Evolutionary conservation across 2,888 invertebrate genomes (phyloP).

Genomic region (Spodoptera littoralis): DNA sequence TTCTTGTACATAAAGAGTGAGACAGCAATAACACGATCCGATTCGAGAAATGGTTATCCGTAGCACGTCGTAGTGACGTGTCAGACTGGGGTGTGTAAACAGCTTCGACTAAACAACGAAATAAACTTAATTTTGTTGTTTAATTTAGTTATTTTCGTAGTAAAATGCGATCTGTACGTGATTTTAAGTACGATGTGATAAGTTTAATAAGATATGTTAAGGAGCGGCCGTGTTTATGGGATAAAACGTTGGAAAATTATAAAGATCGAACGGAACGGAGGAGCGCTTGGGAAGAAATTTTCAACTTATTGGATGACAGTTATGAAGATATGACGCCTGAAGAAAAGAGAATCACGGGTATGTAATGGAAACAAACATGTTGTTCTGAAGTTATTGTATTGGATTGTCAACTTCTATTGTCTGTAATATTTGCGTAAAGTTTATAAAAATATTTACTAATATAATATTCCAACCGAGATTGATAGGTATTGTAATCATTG

Average conservation of each 20-base stretch:
- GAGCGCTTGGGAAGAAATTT: conserved; percentile 81
- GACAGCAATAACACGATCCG: conserved; percentile 66
- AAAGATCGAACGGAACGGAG: conserved; percentile 80
- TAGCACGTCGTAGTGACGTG: conserved; percentile 71
- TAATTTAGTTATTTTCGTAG: conserved; percentile 14
- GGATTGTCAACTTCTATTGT: no score
- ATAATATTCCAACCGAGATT: no score
- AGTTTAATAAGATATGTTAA: conserved; percentile 71
- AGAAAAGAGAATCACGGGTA: conserved; percentile 74
- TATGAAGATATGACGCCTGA: conserved; percentile 76
- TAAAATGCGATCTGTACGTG: conserved; percentile 19
- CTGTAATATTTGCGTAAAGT: no score
- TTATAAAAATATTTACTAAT: no score
- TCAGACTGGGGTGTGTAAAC: conserved; percentile 68
- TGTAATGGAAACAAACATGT: conserved; percentile 54
- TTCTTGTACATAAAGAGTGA: conserved; percentile 40
- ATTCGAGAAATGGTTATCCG: conserved; percentile 68
- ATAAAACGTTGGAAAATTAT: conserved; percentile 78
- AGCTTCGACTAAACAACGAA: conserved; percentile 24
- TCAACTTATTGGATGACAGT: conserved; percentile 69
- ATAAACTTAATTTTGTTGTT: conserved; percentile 23
- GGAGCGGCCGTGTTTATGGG: conserved; percentile 80
- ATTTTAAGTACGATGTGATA: conserved; percentile 78
- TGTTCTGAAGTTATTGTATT: background rate
- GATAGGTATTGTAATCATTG: no score